Conservation (phyloP, 2,888 invertebrate species). For the Ormyrus pomaceus region DNA sequence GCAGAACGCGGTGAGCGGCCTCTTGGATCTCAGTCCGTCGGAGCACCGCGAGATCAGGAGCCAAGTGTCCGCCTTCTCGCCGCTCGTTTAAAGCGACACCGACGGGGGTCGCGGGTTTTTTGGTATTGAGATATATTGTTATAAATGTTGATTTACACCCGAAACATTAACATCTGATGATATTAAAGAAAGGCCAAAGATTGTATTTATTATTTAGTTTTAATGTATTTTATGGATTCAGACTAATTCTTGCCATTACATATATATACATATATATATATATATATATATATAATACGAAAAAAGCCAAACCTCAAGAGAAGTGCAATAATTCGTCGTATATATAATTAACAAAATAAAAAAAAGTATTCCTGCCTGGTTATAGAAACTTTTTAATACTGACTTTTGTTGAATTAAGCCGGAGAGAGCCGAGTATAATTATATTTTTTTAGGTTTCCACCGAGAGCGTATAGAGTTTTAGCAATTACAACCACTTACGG, state of each 20-base stretch:
- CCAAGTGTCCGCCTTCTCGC: slow-evolving; percentile 84
- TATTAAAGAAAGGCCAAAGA: slow-evolving; percentile 47
- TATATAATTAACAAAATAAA: neutral
- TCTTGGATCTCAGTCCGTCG: slow-evolving; percentile 72
- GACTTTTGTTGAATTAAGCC: neutral
- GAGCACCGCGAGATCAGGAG: slow-evolving; percentile 74
- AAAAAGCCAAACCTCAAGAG: slow-evolving; percentile 31
- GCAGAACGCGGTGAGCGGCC: slow-evolving; percentile 65
- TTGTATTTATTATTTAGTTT: slow-evolving; percentile 44
- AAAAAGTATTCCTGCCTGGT: neutral
- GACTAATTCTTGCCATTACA: slow-evolving; percentile 37
- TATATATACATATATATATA: too few relatives aligned
- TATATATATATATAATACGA: slow-evolving; percentile 7
- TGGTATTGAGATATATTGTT: slow-evolving; percentile 19
- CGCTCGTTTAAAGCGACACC: slow-evolving; percentile 76
- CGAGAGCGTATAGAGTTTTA: neutral
- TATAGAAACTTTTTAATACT: neutral
- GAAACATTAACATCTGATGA: slow-evolving; percentile 21
- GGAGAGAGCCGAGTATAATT: neutral
- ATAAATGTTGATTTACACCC: slow-evolving; percentile 9
- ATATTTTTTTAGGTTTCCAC: slow-evolving; percentile 7
- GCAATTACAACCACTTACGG: neutral
- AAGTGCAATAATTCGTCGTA: slow-evolving; percentile 53
- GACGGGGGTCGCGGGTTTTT: neutral
- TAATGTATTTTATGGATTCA: slow-evolving; percentile 6